Conservation (phyloP, 2,797 vertebrate species). For the Parauchenoglanis punctatus region DNA sequence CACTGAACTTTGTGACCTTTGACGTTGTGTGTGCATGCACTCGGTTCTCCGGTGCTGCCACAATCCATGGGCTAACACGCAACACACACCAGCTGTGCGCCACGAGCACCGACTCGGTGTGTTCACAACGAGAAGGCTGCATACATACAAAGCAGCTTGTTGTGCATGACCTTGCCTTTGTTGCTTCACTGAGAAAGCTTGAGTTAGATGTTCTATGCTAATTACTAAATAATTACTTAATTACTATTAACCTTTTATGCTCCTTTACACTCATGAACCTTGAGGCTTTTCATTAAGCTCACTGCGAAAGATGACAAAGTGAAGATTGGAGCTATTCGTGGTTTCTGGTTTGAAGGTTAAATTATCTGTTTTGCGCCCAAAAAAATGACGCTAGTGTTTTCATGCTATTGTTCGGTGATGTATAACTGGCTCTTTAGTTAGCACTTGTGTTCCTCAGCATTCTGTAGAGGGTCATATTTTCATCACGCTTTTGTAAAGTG, state of each 20-base stretch:
- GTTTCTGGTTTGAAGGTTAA: neutral
- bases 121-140: neutral
- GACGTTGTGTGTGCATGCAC: slow-evolving; percentile 29
- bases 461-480: slow-evolving; percentile 9
- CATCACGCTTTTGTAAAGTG: slow-evolving; percentile 22
- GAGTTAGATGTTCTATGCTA: slow-evolving; percentile 10
- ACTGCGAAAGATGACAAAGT: neutral
- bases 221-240: slow-evolving; percentile 18
- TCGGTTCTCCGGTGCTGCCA: slow-evolving; percentile 18
- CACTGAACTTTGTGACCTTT: slow-evolving; percentile 48
- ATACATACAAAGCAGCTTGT: neutral
- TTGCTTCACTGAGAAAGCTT: slow-evolving; percentile 14
- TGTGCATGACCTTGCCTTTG: slow-evolving; percentile 22
- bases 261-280: slow-evolving; percentile 23
- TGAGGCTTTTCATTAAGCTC: neutral
- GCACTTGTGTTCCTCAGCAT: slow-evolving; percentile 24
- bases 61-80: slow-evolving; percentile 37
- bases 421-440: neutral
- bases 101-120: neutral
- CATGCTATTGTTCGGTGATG: neutral
- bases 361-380: neutral
- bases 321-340: neutral
- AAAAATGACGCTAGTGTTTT: neutral
- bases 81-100: slow-evolving; percentile 40
- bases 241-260: slow-evolving; percentile 16